Conservation (phyloP, 2,113 vertebrate genomes). For the Cercocebus atys region DNA sequence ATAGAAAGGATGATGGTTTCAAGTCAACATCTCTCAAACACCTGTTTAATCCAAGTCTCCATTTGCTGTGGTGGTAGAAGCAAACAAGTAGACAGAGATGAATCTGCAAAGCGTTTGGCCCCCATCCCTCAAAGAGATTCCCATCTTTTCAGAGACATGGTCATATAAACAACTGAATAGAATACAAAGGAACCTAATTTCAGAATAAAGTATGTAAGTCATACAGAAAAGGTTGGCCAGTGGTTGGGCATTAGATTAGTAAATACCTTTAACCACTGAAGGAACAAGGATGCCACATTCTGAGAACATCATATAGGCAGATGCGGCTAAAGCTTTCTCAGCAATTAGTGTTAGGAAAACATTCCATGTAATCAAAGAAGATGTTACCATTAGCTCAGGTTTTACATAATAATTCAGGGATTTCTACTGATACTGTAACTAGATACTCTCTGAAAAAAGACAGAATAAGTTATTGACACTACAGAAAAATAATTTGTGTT, state of each 20-base stretch:
- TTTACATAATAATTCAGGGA: slow-evolving; percentile 23
- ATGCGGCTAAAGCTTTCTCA: not conserved
- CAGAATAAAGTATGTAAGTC: not conserved
- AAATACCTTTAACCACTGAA: not conserved
- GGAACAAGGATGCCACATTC: not conserved
- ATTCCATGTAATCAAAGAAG: not conserved
- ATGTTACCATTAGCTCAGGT: not conserved
- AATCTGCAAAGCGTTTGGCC: not conserved
- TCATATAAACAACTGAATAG: not conserved
- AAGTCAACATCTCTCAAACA: not conserved
- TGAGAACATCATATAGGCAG: not conserved
- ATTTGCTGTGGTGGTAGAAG: not conserved
- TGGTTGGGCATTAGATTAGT: not conserved
- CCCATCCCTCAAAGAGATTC: not conserved
- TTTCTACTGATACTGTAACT: slow-evolving; percentile 52
- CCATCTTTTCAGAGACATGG: not conserved
- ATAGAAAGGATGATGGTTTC: not conserved
- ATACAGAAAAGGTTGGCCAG: not conserved
- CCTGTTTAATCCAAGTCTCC: not conserved
- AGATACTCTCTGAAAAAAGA: not conserved
- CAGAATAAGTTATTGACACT: not conserved
- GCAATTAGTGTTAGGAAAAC: not conserved
- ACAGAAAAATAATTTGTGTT: not conserved
- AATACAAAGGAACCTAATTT: not conserved
- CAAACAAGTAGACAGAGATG: not conserved